Conservation (phyloP, 2,113 vertebrate species). For the Orycteropus afer region DNA sequence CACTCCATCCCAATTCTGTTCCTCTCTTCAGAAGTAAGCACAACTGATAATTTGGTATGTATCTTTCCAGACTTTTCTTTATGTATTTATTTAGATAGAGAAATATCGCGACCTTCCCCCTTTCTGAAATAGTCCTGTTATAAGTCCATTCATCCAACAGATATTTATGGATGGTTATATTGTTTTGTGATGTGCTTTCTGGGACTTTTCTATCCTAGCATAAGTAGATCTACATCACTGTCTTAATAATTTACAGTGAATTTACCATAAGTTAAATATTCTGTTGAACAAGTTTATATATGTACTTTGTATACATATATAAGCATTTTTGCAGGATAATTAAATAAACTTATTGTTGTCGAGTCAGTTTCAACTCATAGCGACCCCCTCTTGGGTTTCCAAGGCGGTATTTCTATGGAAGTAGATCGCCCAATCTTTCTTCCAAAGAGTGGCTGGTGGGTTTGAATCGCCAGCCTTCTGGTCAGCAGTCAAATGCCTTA, state of each 20-base stretch:
- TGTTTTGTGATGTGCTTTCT: conserved; percentile 5
- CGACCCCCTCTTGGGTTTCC: too few species aligned
- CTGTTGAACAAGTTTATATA: background rate
- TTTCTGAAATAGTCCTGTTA: background rate
- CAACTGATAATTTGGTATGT: background rate
- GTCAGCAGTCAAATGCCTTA: too few species aligned
- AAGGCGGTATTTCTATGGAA: too few species aligned
- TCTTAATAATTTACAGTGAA: background rate
- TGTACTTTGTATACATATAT: background rate
- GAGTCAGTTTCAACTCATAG: too few species aligned
- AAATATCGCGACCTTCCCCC: background rate
- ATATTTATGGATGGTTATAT: background rate
- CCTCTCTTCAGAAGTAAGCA: background rate
- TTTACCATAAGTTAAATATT: conserved; percentile 16
- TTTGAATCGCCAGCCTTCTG: too few species aligned
- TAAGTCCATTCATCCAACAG: background rate
- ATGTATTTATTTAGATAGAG: conserved; percentile 8
- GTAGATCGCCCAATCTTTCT: too few species aligned
- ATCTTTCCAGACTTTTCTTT: background rate
- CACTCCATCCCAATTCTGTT: background rate
- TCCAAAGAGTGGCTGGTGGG: too few species aligned
- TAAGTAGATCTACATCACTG: background rate
- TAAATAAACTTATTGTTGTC: too few species aligned
- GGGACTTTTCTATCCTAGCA: background rate
- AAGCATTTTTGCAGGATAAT: conserved; percentile 21